Evolutionary conservation across 1,140 invertebrate genomes (phyloP).

Genomic region (Drosophila prosaltans): DNA sequence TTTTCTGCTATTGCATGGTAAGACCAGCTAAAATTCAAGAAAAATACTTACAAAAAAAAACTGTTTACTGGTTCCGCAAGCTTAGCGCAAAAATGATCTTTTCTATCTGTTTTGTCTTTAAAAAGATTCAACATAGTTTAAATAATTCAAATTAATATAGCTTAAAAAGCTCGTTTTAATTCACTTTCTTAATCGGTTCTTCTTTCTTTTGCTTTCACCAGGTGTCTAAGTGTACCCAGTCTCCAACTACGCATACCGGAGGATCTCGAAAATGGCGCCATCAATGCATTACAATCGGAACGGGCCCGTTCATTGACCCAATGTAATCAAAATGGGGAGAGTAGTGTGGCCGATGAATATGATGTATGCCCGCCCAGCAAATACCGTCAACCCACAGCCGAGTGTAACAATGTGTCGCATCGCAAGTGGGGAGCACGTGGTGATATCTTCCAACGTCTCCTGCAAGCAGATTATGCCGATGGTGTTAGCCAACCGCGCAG

Average conservation of each 20-base stretch:
- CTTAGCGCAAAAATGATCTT: too few relatives aligned
- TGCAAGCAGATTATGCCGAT: constrained; percentile 92
- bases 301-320: constrained; percentile 64
- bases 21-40: too few relatives aligned
- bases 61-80: too few relatives aligned
- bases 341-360: constrained; percentile 57
- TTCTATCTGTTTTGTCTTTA: too few relatives aligned
- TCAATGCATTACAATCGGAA: constrained; percentile 67
- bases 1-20: too few relatives aligned
- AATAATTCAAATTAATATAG: too few relatives aligned
- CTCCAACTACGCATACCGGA: constrained; percentile 71
- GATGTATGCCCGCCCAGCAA: constrained; percentile 88
- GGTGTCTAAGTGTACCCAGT: constrained; percentile 63
- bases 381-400: constrained; percentile 92
- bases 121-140: too few relatives aligned
- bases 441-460: constrained; percentile 90
- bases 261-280: constrained; percentile 70
- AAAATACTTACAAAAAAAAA: too few relatives aligned
- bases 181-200: neutral
- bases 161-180: neutral
- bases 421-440: constrained; percentile 94
- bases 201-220: constrained; percentile 14
- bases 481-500: constrained; percentile 88
- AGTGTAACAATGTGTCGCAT: constrained; percentile 97
- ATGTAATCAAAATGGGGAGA: constrained; percentile 36